A percentile compares a stretch with the other conserved stretches of the same genome.
Evolutionary conservation across 2,888 invertebrate species (phyloP).

Genomic region (Elysia crispata): DNA sequence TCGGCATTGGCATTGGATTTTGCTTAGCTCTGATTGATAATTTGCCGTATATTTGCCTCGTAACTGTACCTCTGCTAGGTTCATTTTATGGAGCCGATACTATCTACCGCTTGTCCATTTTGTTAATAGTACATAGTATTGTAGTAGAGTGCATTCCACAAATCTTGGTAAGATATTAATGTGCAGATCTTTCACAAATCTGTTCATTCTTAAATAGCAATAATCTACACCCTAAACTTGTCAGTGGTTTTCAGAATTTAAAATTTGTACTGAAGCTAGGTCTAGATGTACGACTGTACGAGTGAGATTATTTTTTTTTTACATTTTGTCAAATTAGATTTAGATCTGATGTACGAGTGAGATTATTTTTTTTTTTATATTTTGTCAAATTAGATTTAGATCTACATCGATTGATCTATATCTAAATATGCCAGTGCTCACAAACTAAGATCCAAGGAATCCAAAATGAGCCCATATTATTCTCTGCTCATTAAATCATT

Average conservation of each 20-base stretch:
- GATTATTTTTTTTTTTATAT: background rate
- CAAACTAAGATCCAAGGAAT: too few species aligned
- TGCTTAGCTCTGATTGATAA: slow-evolving; percentile 57
- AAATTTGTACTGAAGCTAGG: too few species aligned
- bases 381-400: background rate
- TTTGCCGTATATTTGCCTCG: slow-evolving; percentile 65
- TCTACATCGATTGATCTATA: too few species aligned
- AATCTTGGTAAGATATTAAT: slow-evolving; percentile 56
- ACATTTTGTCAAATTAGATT: background rate
- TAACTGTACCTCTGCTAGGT: slow-evolving; percentile 66
- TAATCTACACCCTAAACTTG: too few species aligned
- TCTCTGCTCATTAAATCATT: too few species aligned
- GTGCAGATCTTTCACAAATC: background rate
- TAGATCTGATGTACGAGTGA: too few species aligned
- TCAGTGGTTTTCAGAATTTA: too few species aligned
- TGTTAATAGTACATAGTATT: slow-evolving; percentile 60
- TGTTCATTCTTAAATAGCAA: too few species aligned
- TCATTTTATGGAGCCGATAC: slow-evolving; percentile 67
- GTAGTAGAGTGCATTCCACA: slow-evolving; percentile 60
- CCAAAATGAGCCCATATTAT: too few species aligned
- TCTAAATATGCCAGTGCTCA: too few species aligned
- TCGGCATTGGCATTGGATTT: slow-evolving; percentile 33
- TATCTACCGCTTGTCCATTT: slow-evolving; percentile 62
- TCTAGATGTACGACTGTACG: too few species aligned
- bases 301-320: background rate